Base-by-base conservation (phyloP, 2,797 vertebrate genomes). In the Gorsachius magnificus region DNA sequence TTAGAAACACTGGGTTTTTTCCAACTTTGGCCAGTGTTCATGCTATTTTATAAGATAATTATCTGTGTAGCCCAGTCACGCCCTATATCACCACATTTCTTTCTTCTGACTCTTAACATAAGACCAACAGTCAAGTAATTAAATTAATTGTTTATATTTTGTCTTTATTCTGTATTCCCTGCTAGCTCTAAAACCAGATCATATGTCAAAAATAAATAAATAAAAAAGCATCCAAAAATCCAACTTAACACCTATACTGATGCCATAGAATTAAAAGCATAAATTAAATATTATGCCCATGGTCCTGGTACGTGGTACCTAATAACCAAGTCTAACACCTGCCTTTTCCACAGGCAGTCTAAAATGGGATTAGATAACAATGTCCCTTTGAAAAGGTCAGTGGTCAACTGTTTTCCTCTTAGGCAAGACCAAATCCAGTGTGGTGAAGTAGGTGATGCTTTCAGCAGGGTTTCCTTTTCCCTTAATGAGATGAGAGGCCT, bases 41-140 rank as follows among this genome's bases (percentile, higher is more conserved):
- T 82, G 60, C 31, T 92, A 51, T 89, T 92, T 95, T 84, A 61
- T 79, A 91, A 82, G 75, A 83, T 68, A 76, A 85, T 93, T 81
- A 81, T 90, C 88, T 86, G 9, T 29, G 54, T 90, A 87, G 72
- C 60, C 45, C 74, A 68, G 87, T 64, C 91, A 91, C 81, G 9
- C 71, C 71, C 90, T 81, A 4, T 75, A 88, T 90, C 61, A 91
- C 45, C 29, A 75, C 35, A 83, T 93, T 41, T 95, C 45, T 57
- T 93, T 56, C 79, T 80, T 66, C 75, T 83, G 86, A 60, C 57
- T 93, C 78, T 58, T 64, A 85, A 21, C 5, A 5, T 26, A 70
- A 60, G 54, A 53, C 13, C 5, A 16, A 85, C 35, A 76, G 50
- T 50, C 74, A 83, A 54, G 11, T 58, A 61, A 54, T 54, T 64